These are phyloP conservation scores for Vanessa tameamea DNA, from an alignment of 1,140 invertebrate species.

Conservation along the genomic window DNA sequence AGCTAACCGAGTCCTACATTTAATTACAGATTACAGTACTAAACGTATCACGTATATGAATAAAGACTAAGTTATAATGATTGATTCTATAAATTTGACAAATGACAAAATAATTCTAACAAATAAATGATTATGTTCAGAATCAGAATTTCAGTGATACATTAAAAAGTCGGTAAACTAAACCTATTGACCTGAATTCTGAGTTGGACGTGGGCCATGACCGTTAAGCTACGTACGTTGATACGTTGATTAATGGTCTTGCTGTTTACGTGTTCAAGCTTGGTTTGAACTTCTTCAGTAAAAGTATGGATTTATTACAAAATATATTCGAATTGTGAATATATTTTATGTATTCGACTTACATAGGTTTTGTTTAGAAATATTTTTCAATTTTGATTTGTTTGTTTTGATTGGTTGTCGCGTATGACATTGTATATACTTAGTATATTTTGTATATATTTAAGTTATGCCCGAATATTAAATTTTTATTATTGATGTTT, in stretches of 20 bases:
- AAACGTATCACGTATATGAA: neutral
- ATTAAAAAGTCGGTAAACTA: constrained; percentile 18
- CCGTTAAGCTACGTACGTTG: constrained; percentile 23
- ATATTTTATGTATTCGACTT: too few species aligned
- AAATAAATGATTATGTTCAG: neutral
- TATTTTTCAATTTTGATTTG: too few species aligned
- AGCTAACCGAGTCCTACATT: too few species aligned
- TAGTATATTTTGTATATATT: too few species aligned
- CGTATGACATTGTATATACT: too few species aligned
- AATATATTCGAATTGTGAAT: too few species aligned
- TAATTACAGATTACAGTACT: too few species aligned
- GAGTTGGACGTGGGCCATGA: constrained; percentile 30
- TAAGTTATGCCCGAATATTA: too few species aligned
- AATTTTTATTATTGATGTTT: too few species aligned
- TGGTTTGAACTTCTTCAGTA: neutral
- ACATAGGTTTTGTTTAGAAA: too few species aligned
- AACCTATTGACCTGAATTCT: constrained; percentile 34
- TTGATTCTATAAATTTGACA: neutral
- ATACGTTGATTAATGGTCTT: constrained; percentile 26
- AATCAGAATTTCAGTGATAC: neutral
- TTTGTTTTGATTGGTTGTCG: too few species aligned
- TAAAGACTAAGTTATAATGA: neutral
- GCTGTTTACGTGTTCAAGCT: constrained; percentile 18
- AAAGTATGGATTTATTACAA: too few species aligned
- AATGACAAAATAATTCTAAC: neutral